Evolutionary conservation across 2,888 invertebrate species (phyloP).

Genomic region (Acrobeloides nanus): DNA sequence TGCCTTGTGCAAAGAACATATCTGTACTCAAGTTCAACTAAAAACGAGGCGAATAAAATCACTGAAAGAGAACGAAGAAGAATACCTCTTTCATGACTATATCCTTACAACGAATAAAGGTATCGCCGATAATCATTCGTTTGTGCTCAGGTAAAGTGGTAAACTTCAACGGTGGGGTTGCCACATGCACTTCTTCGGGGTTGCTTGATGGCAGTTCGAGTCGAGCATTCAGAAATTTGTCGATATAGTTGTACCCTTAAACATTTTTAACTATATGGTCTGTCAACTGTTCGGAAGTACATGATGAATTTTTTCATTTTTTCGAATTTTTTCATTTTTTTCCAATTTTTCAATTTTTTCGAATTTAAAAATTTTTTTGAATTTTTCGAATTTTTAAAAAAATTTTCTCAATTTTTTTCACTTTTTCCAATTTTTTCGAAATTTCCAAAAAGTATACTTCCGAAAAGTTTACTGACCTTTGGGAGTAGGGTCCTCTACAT

Average conservation of each 20-base stretch:
- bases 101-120: constrained; percentile 72
- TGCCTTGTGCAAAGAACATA: constrained; percentile 59
- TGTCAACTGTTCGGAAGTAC: too few relatives aligned
- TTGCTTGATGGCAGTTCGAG: constrained; percentile 8
- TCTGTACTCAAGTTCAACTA: constrained; percentile 76
- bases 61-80: background rate
- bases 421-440: too few relatives aligned
- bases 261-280: background rate
- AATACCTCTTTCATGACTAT: constrained; percentile 26
- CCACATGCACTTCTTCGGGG: constrained; percentile 14
- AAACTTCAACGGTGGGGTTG: constrained; percentile 25
- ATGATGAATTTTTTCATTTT: too few relatives aligned
- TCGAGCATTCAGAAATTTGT: constrained; percentile 35
- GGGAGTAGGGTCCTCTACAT: too few relatives aligned
- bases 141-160: constrained; percentile 83
- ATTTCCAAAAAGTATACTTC: too few relatives aligned
- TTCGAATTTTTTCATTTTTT: too few relatives aligned
- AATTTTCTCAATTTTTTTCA: too few relatives aligned
- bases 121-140: constrained; percentile 94
- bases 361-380: constrained; percentile 1
- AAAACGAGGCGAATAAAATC: constrained; percentile 3
- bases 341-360: constrained; percentile 63
- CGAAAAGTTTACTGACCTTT: too few relatives aligned
- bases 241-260: constrained; percentile 39
- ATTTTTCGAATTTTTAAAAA: too few relatives aligned